Conservation (phyloP, 2,797 vertebrate species). For the Salarias fasciatus region DNA sequence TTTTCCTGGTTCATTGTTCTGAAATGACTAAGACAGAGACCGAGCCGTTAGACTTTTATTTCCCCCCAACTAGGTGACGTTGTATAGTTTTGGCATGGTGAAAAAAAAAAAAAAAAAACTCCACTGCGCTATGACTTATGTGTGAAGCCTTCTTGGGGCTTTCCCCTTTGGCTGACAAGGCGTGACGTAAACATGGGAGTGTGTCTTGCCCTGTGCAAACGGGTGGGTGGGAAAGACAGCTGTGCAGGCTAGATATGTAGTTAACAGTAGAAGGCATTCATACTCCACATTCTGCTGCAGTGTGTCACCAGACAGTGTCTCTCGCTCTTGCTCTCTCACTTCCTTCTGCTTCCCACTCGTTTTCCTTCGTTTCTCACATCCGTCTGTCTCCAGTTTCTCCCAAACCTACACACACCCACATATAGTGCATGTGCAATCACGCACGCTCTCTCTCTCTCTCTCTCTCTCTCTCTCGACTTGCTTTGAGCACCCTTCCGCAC, state of each 20-base stretch:
- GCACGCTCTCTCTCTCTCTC: slow-evolving; percentile 3
- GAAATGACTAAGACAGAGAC: background rate
- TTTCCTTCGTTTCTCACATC: slow-evolving; percentile 52
- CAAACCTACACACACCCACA: slow-evolving; percentile 30
- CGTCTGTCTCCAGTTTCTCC: slow-evolving; percentile 54
- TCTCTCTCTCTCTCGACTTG: slow-evolving; percentile 37
- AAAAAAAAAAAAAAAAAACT: slow-evolving; percentile 10
- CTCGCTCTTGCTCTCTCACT: slow-evolving; percentile 21
- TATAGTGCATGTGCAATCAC: slow-evolving; percentile 45
- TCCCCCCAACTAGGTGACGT: too few relatives aligned
- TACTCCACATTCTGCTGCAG: slow-evolving; percentile 72
- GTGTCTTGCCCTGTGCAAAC: slow-evolving; percentile 34
- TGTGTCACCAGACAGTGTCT: slow-evolving; percentile 70
- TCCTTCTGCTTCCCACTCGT: slow-evolving; percentile 45
- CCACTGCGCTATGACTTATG: slow-evolving; percentile 27
- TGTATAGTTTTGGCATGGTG: too few relatives aligned
- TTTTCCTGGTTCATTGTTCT: background rate
- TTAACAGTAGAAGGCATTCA: slow-evolving; percentile 77
- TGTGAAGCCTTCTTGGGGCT: slow-evolving; percentile 52
- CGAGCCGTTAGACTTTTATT: background rate
- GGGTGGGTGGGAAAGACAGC: slow-evolving; percentile 63
- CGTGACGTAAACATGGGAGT: slow-evolving; percentile 66
- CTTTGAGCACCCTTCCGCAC: too few relatives aligned
- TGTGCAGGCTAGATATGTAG: slow-evolving; percentile 71
- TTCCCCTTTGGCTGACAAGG: slow-evolving; percentile 58